These are phyloP conservation scores for Chlorospingus flavigularis DNA, from an alignment of 2,797 vertebrate species.

Conservation along the genomic window DNA sequence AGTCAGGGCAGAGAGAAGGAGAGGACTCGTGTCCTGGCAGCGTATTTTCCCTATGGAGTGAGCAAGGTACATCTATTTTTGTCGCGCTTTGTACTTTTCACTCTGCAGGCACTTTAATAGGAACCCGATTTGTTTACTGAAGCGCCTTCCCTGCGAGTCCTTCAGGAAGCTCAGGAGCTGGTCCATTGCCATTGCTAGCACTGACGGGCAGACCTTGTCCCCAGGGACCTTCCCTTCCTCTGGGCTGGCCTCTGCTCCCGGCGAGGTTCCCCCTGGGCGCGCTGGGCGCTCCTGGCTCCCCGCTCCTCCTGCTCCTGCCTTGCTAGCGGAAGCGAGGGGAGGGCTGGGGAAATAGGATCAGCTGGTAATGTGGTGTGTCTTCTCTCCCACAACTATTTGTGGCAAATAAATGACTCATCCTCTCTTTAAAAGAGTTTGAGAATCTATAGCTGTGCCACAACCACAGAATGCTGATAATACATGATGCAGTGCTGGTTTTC, in stretches of 20 bases:
- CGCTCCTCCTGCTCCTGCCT: neutral
- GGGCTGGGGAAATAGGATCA: conserved; percentile 84
- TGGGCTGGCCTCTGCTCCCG: neutral
- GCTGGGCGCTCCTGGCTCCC: neutral
- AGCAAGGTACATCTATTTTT: conserved; percentile 47
- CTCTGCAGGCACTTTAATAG: conserved; percentile 56
- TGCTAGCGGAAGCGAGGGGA: conserved; percentile 58
- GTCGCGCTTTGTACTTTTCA: conserved; percentile 41
- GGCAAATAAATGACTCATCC: conserved; percentile 69
- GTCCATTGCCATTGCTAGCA: conserved; percentile 60
- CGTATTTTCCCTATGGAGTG: conserved; percentile 17
- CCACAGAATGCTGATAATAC: conserved; percentile 52
- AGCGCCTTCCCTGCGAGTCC: conserved; percentile 85
- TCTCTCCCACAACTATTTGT: conserved; percentile 71
- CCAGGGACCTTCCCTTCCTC: neutral
- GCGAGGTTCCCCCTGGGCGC: fast-evolving
- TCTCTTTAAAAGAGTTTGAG: conserved; percentile 49
- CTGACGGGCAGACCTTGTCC: conserved; percentile 34
- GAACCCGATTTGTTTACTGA: conserved; percentile 82
- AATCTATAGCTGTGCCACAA: conserved; percentile 52
- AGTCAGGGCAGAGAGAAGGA: neutral
- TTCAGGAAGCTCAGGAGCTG: conserved; percentile 79
- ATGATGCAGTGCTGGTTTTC: neutral
- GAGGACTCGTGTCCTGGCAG: neutral
- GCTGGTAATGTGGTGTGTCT: conserved; percentile 88